Base-by-base conservation (phyloP, 1,140 invertebrate genomes). In the Lepidurus packardi region DNA sequence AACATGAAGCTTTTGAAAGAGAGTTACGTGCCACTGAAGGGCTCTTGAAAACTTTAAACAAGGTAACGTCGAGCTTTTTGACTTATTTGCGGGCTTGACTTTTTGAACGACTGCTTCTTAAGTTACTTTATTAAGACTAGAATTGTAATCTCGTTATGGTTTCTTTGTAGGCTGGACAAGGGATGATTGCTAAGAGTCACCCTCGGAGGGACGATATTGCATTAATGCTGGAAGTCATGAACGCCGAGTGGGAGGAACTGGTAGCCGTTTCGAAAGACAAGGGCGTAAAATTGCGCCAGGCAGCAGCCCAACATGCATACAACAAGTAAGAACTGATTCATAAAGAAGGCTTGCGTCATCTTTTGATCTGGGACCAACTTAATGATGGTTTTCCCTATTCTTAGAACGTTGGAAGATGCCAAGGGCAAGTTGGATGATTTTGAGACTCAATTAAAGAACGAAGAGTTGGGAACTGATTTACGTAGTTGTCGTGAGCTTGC, bases 1-100 rank as follows among this genome's bases (percentile, higher is more conserved):
- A 98, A 83, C 97, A 99, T 83, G 96, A 98, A 85, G 97, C 97
- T 0, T 98, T 99, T 84, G 96, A 98, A 83, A 88, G 96, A 24
- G 98, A 99, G 84, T 85, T 99, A 7, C 88, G 93, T 53, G 93
- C 95, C 0, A 97, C 97, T 84, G 94, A 96, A 85, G 94, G 93
- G 16, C 93, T 95, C 83, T 85, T 98, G 11, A 85, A 93, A 53
- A 90, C 90, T 73, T 92, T 97, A 6, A 95, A 95, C 80, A 94
- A 93, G 82, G 89, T 88, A 81, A 65, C 4, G 0, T 16, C 7
- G 13, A 65, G 53, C 13, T 65, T 65, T 47, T 47, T 47, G 45
- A 11, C 53, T 65, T 65, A 65, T 1, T 65, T 65, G 16, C n/a
- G 1, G 21, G 1, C 21, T 4, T 21, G 1, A n/a, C 0, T 65